Conservation (phyloP, 35 echinoderm and acorn worm genomes). For the Apostichopus californicus region DNA sequence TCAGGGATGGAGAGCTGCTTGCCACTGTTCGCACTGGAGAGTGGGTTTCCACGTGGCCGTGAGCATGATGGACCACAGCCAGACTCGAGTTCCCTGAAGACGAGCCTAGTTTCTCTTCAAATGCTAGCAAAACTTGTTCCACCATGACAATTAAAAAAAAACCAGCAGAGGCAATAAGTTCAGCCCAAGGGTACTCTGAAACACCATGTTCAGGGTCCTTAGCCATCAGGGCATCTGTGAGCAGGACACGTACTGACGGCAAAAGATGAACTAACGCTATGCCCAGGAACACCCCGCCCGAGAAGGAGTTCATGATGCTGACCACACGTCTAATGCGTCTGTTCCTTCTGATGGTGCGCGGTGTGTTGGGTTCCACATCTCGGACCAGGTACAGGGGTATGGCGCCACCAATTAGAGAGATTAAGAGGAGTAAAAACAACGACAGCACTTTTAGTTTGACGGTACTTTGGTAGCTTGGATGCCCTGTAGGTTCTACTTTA, state of each 20-base stretch:
- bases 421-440: conserved; percentile 49
- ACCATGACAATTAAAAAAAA: conserved; percentile 85
- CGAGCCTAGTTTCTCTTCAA: conserved; percentile 54
- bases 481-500: conserved; percentile 1
- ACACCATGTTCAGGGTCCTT: neutral
- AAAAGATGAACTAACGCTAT: conserved; percentile 83
- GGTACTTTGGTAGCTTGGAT: conserved; percentile 28
- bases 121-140: conserved; percentile 64
- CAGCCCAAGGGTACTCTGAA: conserved; percentile 74
- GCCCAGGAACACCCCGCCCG: conserved; percentile 86
- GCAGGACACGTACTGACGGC: conserved; percentile 67
- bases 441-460: conserved; percentile 45
- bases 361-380: conserved; percentile 7
- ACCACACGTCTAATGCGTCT: conserved; percentile 58
- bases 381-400: conserved; percentile 43
- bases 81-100: neutral
- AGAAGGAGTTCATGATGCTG: conserved; percentile 75
- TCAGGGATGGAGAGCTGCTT: neutral
- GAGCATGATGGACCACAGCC: neutral
- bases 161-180: conserved; percentile 64
- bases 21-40: neutral
- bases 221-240: conserved; percentile 44
- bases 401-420: conserved; percentile 41
- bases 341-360: neutral
- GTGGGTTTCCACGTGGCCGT: neutral